Percentiles rank a stretch among this genome's conserved stretches.
Evolutionary conservation across 2,888 invertebrate genomes (phyloP).

Genomic region (Apodemia hepburni): DNA sequence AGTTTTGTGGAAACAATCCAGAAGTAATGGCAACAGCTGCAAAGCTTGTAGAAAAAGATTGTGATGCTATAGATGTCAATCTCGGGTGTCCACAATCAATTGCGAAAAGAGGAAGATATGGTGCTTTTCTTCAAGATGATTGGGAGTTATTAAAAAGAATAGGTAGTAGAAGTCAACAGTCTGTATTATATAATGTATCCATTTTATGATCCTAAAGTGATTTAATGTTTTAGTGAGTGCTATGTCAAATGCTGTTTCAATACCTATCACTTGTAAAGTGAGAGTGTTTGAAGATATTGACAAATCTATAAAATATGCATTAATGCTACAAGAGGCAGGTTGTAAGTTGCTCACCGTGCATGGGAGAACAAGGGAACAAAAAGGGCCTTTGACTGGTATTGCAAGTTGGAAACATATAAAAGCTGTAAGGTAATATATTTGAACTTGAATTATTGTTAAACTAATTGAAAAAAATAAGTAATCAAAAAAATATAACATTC

Average conservation of each 20-base stretch:
- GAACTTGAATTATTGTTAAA: no score
- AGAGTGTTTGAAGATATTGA: slow-evolving; percentile 92
- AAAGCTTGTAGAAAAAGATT: slow-evolving; percentile 89
- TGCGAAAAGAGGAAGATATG: slow-evolving; percentile 97
- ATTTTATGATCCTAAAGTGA: neutral
- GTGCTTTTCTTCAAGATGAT: slow-evolving; percentile 97
- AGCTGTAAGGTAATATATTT: slow-evolving; percentile 87
- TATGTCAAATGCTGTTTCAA: slow-evolving; percentile 83
- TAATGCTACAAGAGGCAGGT: slow-evolving; percentile 96
- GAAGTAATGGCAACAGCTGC: slow-evolving; percentile 93
- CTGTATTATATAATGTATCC: no score
- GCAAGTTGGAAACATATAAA: slow-evolving; percentile 97
- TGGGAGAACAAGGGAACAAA: slow-evolving; percentile 96
- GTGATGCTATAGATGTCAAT: slow-evolving; percentile 98
- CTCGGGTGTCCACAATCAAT: slow-evolving; percentile 99
- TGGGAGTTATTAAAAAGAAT: slow-evolving; percentile 92
- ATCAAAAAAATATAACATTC: neutral
- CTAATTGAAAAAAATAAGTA: neutral
- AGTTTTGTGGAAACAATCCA: slow-evolving; percentile 99
- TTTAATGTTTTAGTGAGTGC: slow-evolving; percentile 81
- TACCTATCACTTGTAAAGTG: slow-evolving; percentile 98
- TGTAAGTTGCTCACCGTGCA: slow-evolving; percentile 96
- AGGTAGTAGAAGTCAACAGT: slow-evolving; percentile 69
- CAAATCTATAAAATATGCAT: slow-evolving; percentile 94
- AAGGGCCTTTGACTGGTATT: slow-evolving; percentile 96